phyloP scores from a whole-genome alignment of 2,888 invertebrate species.

The Sicus ferrugineus region DNA sequence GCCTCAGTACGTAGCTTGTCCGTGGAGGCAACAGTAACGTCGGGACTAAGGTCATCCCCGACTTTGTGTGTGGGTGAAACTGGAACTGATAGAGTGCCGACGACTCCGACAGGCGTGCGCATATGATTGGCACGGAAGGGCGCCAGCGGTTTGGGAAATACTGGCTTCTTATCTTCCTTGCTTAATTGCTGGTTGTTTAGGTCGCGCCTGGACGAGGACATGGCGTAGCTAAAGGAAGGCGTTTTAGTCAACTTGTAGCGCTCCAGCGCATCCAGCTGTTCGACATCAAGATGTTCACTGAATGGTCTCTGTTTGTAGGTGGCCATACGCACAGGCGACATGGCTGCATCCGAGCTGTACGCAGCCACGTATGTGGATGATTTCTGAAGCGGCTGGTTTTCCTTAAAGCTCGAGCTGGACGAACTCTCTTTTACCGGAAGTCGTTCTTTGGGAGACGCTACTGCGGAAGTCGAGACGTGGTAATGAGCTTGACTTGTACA shows the following conservation, averaged over 20 bases:
- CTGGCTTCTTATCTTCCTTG: constrained; percentile 20
- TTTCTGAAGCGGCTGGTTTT: constrained; percentile 48
- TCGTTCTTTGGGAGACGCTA: not conserved
- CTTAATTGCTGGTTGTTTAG: constrained; percentile 41
- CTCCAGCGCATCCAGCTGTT: constrained; percentile 49
- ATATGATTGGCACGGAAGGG: constrained; percentile 37
- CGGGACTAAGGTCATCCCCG: constrained; percentile 23
- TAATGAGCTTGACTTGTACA: constrained; percentile 62
- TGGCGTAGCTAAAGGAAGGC: constrained; percentile 57
- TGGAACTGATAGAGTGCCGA: constrained; percentile 33
- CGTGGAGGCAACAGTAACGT: constrained; percentile 53
- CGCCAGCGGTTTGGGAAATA: constrained; percentile 37
- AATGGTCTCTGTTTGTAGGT: constrained; percentile 59
- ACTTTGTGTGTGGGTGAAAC: not conserved
- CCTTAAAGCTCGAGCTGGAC: constrained; percentile 41
- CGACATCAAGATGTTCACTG: constrained; percentile 58
- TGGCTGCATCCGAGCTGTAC: constrained; percentile 45
- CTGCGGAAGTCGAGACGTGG: constrained; percentile 54
- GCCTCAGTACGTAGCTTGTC: constrained; percentile 72
- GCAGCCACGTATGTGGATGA: constrained; percentile 53
- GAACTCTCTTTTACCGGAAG: not conserved
- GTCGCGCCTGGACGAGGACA: constrained; percentile 36
- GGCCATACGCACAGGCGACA: constrained; percentile 43
- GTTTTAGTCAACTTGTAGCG: constrained; percentile 60
- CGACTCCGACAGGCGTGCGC: not conserved